Base-by-base conservation (phyloP, 1,140 invertebrate species). In the Lepidurus packardi region DNA sequence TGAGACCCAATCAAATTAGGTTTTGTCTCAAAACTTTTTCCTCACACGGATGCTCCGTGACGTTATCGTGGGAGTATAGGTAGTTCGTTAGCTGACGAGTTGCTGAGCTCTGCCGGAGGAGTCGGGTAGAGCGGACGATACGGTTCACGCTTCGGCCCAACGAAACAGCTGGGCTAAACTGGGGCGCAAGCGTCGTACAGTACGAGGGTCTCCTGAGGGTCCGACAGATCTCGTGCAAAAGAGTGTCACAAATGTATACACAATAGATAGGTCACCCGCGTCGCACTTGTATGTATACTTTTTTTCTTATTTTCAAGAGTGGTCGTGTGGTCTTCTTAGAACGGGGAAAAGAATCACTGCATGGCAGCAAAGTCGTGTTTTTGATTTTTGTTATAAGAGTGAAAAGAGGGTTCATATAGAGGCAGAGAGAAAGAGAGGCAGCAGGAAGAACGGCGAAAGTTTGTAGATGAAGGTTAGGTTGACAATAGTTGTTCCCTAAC, bases 181-280 rank as follows among this genome's bases (percentile, higher is more conserved):
- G 3, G 34, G 34, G 34, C 34, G 34, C 34, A 34, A 34, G 34
- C 34, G 34, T 34, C 34, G 34, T 34, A 34, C 34, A 34, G 34
- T 3, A 34, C 34, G 3, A 34, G 34, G 34, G 34, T 4, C 34
- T 34, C 34, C 34, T 4, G 34, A 34, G 34, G 8, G 13, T 16
- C 16, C 53, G 16, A 21, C 16, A 65, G 53, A 65, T 21, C 8
- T 9, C 16, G 16, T 13, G 13, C 16, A 13, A 10, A 47, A 47
- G 45, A 11, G 10, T 13, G 53, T 65, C 53, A 65, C 53, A 65
- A 65, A n/a, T 65, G 53, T 65, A 65, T 65, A 65, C 53, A 65
- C 16, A n/a, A 34, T n/a, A 65, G 53, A 65, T 65, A n/a, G 53
- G 53, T 65, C 53, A 65, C 53, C 53, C 34, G 1, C 53, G 53